Evolutionary conservation across 2,113 vertebrate genomes (phyloP), one percentile per base, ranked within the genome.

Genomic region (Trogon surrucura): DNA sequence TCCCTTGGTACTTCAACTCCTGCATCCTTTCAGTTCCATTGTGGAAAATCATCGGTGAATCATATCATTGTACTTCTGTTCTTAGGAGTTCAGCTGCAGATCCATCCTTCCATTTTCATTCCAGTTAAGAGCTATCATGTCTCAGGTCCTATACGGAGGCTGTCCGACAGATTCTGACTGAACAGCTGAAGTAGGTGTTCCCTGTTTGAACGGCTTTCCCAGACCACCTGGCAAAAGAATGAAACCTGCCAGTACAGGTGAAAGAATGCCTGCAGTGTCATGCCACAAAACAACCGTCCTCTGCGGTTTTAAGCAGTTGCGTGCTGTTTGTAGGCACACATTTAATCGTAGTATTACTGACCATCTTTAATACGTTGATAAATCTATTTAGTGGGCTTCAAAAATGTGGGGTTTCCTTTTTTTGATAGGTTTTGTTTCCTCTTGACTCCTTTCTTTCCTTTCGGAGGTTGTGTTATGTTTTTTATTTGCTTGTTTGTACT

Each of bases 101-200:
- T 84, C 80, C 74, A 77, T 69, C 81, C 81, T 82, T 91, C 66
- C 75, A 30, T 91, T 95, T 61, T 89, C 84, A 70, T 91, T 89
- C 72, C 38, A 64, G 58, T 91, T 81, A 57, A 92, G 80, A 87
- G 34, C 36, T 74, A 60, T 38, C 27, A 8, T 60, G 47, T 65
- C 86, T 91, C 81, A 69, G 61, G 73, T 89, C 34, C 88, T 82
- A 7, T 79, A 34, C 0, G 0, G 77, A 89, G 53, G 45, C 80
- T 95, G 92, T 93, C 85, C 70, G 53, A 56, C 38, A 79, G 89
- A 74, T 94, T 93, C 69, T 79, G 64, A 75, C 65, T 87, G 92
- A 95, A 15, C 83, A 88, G 38, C 88, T 94, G 95, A 92, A 86
- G 69, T 78, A 70, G 88, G 85, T 90, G 88, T 90, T 94, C 69